A percentile compares a stretch with the other conserved stretches of the same genome.
Conservation (phyloP, 2,797 vertebrate genomes). For the Eleutherodactylus coqui region DNA sequence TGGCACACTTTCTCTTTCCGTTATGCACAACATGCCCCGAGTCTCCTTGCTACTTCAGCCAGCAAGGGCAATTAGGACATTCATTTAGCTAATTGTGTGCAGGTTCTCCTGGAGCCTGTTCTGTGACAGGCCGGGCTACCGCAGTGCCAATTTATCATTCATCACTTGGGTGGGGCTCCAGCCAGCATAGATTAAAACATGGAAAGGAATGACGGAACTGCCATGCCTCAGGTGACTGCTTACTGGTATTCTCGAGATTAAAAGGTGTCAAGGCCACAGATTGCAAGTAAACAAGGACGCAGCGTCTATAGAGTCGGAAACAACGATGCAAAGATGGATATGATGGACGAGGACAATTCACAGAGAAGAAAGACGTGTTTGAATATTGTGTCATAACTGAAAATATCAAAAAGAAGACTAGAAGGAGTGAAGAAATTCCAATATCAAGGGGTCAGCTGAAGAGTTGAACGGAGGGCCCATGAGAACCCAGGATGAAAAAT, state of each 20-base stretch:
- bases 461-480: slow-evolving; percentile 32
- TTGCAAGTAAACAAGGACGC: slow-evolving; percentile 16
- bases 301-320: not conserved
- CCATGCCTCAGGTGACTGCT: slow-evolving; percentile 39
- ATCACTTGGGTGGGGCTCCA: slow-evolving; percentile 53
- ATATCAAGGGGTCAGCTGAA: slow-evolving; percentile 28
- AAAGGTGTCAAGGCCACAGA: slow-evolving; percentile 11
- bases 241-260: not conserved
- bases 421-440: not conserved
- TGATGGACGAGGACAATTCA: not conserved
- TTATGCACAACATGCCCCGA: slow-evolving; percentile 61
- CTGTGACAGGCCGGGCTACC: slow-evolving; percentile 60
- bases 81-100: slow-evolving; percentile 70
- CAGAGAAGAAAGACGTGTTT: not conserved
- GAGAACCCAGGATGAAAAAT: slow-evolving; percentile 48
- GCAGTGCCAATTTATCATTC: slow-evolving; percentile 63
- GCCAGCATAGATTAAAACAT: slow-evolving; percentile 51
- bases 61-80: slow-evolving; percentile 69
- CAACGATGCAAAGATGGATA: slow-evolving; percentile 23
- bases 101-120: slow-evolving; percentile 66
- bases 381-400: not conserved
- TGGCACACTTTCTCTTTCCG: slow-evolving; percentile 24
- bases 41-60: slow-evolving; percentile 68
- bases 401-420: slow-evolving; percentile 24
- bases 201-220: slow-evolving; percentile 31